These are phyloP conservation scores for Drosophila rhopaloa DNA, from an alignment of 1,140 invertebrate genomes.

Conservation along the genomic window DNA sequence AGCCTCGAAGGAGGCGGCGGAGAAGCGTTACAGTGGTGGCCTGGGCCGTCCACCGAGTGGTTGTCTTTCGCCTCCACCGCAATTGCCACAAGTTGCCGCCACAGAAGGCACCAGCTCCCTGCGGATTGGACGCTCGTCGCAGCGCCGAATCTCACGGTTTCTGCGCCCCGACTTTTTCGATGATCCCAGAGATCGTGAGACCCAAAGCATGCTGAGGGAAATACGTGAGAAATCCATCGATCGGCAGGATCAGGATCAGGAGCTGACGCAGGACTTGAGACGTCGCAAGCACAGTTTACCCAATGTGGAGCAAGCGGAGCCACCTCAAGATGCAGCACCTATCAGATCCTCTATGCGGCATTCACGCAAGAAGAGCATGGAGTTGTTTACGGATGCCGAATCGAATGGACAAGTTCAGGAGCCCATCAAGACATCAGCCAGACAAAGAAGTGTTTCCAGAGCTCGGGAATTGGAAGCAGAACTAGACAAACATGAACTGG, in stretches of 20 bases:
- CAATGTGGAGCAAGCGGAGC: constrained; percentile 52
- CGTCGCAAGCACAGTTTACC: constrained; percentile 73
- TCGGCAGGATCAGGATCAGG: constrained; percentile 17
- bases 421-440: constrained; percentile 6
- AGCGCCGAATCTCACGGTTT: constrained; percentile 89
- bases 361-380: constrained; percentile 78
- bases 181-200: constrained; percentile 87
- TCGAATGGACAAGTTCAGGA: neutral
- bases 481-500: constrained; percentile 68
- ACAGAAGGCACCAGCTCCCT: constrained; percentile 68
- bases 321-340: constrained; percentile 1
- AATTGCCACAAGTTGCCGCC: constrained; percentile 15
- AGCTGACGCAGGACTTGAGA: constrained; percentile 20
- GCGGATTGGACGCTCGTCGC: constrained; percentile 84
- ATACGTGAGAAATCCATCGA: constrained; percentile 86
- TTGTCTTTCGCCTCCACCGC: constrained; percentile 73
- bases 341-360: constrained; percentile 46
- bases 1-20: constrained; percentile 32
- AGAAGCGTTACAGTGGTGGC: constrained; percentile 64
- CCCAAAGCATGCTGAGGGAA: constrained; percentile 88
- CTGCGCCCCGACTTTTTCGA: constrained; percentile 92
- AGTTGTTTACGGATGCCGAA: constrained; percentile 54
- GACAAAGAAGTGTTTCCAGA: constrained; percentile 58
- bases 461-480: constrained; percentile 60
- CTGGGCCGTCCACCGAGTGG: constrained; percentile 82